phyloP scores from a whole-genome alignment of 2,113 vertebrate genomes.

The Pteropus alecto region DNA sequence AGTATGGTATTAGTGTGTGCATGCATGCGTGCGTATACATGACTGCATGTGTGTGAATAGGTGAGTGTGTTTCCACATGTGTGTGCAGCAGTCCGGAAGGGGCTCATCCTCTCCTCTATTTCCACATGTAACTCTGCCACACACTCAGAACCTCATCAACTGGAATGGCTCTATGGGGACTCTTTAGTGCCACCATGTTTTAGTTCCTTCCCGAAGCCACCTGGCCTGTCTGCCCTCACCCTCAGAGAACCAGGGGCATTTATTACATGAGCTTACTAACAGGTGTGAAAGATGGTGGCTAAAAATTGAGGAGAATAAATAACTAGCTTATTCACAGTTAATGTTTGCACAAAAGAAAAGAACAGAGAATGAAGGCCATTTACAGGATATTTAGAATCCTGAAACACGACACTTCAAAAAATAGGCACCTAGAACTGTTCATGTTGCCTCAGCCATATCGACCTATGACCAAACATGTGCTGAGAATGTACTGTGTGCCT shows the following conservation, averaged over 20 bases:
- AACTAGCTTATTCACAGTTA: background rate
- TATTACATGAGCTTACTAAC: slow-evolving; percentile 7
- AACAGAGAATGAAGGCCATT: background rate
- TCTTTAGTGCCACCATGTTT: slow-evolving; percentile 7
- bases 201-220: slow-evolving; percentile 26
- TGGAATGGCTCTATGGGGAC: background rate
- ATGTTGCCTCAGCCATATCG: background rate
- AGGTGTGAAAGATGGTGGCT: background rate
- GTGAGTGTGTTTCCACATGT: background rate
- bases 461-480: background rate
- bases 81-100: fast-evolving
- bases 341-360: background rate
- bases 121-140: background rate
- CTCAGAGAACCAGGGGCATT: slow-evolving; percentile 1
- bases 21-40: background rate
- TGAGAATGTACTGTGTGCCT: background rate
- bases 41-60: background rate
- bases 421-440: background rate
- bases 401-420: background rate
- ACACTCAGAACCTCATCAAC: background rate
- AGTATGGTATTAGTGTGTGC: too few relatives aligned
- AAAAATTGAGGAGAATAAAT: background rate
- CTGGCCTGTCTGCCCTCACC: background rate
- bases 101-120: background rate
- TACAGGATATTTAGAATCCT: background rate